A percentile compares a stretch with the other conserved stretches of the same genome.
phyloP scores from a whole-genome alignment of 2,888 invertebrate genomes.

The Ischnus inquisitorius region DNA sequence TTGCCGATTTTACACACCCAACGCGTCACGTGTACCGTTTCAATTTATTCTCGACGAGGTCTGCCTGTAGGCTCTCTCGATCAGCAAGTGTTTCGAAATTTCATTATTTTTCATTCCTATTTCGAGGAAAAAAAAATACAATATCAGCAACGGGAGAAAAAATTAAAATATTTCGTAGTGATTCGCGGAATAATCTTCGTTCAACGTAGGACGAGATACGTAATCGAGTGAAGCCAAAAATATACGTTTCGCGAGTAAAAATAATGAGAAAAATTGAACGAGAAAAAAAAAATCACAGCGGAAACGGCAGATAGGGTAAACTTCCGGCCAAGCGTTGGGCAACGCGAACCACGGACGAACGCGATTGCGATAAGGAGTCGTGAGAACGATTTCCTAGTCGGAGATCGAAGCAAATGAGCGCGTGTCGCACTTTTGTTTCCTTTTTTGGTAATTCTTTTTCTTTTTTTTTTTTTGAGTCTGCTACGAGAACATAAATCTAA shows the following conservation, averaged over 20 bases:
- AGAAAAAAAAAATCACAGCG: slow-evolving; percentile 32
- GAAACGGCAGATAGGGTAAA: slow-evolving; percentile 52
- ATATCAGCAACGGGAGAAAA: not conserved
- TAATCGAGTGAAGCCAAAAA: not conserved
- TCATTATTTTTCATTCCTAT: not conserved
- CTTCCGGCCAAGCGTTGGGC: slow-evolving; percentile 53
- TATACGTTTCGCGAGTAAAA: not conserved
- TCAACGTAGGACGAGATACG: not conserved
- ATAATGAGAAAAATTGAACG: not conserved
- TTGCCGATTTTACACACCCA: slow-evolving; percentile 15
- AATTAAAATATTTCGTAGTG: slow-evolving; percentile 9
- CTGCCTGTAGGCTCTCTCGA: not conserved
- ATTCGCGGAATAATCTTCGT: not conserved
- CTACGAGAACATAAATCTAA: not conserved
- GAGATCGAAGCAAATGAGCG: slow-evolving; percentile 31
- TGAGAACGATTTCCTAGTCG: slow-evolving; percentile 54
- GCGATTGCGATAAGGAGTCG: slow-evolving; percentile 48
- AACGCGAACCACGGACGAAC: slow-evolving; percentile 14
- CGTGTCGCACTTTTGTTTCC: not conserved
- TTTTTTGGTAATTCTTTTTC: not conserved
- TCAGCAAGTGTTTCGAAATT: slow-evolving; percentile 17
- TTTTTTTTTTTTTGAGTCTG: slow-evolving; percentile 10
- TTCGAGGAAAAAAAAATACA: not conserved
- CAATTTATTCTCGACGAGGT: not conserved
- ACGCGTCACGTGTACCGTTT: not conserved